Base-by-base conservation (phyloP, 2,113 vertebrate genomes). In the Labrus mixtus region DNA sequence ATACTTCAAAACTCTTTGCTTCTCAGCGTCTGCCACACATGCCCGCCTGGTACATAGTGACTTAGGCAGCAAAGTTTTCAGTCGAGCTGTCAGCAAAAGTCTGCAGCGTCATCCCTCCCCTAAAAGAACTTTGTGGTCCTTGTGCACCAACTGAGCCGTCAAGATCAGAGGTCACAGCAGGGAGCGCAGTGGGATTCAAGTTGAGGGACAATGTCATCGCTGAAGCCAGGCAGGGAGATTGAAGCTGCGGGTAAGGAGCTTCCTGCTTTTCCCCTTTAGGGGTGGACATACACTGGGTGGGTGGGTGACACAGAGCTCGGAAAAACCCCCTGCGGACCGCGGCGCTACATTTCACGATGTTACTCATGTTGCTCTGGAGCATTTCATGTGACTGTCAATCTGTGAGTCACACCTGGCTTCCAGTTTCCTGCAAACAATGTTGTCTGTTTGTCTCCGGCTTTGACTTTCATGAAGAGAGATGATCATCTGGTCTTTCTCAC, bases 281-380 rank as follows among this genome's bases (percentile, higher is more conserved):
- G 51, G n/a, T 5, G 58, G 66, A 70, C 23, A 58, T 60, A 45
- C 73, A 68, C 67, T 82, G 73, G 64, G 67, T 69, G 78, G 69
- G 46, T 65, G 86, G 75, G 69, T 91, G 91, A 91, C 50, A 67
- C 84, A 86, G 78, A 83, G 78, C 79, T 82, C 57, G n/a, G n/a
- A n/a, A 73, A 51, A 54, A 76, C 73, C 51, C 68, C 80, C 79
- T n/a, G 54, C 20, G 23, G 81, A 80, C 29, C 3, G 12, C 72
- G 70, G 75, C 59, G 22, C 68, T 81, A 85, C 79, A 79, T 76
- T 72, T 85, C 79, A 82, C 29, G 9, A 29, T 78, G 73, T 93
- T 89, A 90, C 83, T 92, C 91, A 92, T 64, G 65, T 72, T 79
- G 74, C 86, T 83, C 68, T 55, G 74, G 78, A 91, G 85, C 84